Base-by-base conservation (phyloP, 1,140 invertebrate genomes). In the Drosophila sturtevanti region DNA sequence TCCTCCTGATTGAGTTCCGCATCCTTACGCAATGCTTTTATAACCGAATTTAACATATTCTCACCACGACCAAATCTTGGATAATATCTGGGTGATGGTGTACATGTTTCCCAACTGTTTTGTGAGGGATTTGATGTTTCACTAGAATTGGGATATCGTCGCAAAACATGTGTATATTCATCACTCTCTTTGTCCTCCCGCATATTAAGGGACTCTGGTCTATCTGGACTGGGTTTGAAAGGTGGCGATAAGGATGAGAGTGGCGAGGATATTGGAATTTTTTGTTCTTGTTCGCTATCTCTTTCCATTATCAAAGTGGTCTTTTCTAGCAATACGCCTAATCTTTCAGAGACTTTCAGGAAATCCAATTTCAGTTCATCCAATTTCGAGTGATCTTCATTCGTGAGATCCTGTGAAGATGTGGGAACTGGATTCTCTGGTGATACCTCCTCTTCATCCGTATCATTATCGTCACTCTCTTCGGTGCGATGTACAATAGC, bases 281-380 rank as follows among this genome's bases (percentile, higher is more conserved):
- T 10, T 34, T 72, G 41, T 34, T 89, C 79, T 10, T 87, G 79
- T 9, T 75, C 80, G 9, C 86, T 89, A 5, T 90, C 84, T 34
- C 81, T 71, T 64, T 91, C 81, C 75, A 91, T 85, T n/a, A 91
- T 91, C 21, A 90, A 61, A 14, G 80, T 90, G 2, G 90, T 91
- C 56, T 91, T 91, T 44, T 85, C 79, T 1, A 91, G 16, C 4
- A 91, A 56, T 16, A 89, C 80, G 1, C 87, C 86, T 58, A 91
- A 61, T 41, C 89, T 71, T 63, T 91, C 77, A 1, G 90, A 91
- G 0, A 90, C 89, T 56, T 90, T 91, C 0, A 91, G 69, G 48
- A 89, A 90, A 11, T 90, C 89, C 14, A 84, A 37, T 52, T 90
- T 89, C 0, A 89, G 63, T 44, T 89, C 84, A 48, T 85, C 74